These are phyloP conservation scores for Pteronotus mesoamericanus DNA, from an alignment of 2,797 vertebrate species.

Conservation along the genomic window DNA sequence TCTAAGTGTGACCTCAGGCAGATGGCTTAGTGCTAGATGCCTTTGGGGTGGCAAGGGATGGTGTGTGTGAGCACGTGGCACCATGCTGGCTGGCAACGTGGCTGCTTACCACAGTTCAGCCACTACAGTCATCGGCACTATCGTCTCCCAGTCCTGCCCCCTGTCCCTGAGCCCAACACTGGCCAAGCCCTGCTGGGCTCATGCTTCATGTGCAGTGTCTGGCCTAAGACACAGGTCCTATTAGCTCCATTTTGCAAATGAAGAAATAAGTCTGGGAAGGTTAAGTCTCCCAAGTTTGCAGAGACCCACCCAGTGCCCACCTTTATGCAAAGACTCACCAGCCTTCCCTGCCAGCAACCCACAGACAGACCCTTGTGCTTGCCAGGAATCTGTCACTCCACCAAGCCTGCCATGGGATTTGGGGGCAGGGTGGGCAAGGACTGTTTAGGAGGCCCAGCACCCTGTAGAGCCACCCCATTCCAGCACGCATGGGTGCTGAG, in stretches of 20 bases:
- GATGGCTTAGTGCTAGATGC: background rate
- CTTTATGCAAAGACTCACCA: background rate
- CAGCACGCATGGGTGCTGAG: background rate
- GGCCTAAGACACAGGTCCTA: background rate
- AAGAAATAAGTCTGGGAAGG: background rate
- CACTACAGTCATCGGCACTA: background rate
- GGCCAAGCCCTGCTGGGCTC: background rate
- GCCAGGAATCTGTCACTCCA: background rate
- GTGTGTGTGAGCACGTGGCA: background rate
- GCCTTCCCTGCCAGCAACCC: background rate
- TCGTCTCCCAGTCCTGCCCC: background rate
- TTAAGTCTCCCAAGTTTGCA: background rate
- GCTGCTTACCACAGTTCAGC: rapidly evolving
- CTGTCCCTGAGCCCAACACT: background rate
- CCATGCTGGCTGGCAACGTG: rapidly evolving
- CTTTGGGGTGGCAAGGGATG: background rate
- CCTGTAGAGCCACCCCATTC: background rate
- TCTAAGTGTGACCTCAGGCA: background rate
- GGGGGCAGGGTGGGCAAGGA: no score
- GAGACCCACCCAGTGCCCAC: background rate
- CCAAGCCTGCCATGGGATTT: background rate
- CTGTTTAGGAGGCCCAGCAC: background rate
- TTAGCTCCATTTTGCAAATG: background rate
- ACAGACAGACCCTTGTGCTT: background rate
- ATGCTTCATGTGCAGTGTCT: background rate